A percentile compares a stretch with the other conserved stretches of the same genome.
These are phyloP conservation scores for Cyclophora albipunctata DNA, from an alignment of 2,888 invertebrate species.

Conservation along the genomic window DNA sequence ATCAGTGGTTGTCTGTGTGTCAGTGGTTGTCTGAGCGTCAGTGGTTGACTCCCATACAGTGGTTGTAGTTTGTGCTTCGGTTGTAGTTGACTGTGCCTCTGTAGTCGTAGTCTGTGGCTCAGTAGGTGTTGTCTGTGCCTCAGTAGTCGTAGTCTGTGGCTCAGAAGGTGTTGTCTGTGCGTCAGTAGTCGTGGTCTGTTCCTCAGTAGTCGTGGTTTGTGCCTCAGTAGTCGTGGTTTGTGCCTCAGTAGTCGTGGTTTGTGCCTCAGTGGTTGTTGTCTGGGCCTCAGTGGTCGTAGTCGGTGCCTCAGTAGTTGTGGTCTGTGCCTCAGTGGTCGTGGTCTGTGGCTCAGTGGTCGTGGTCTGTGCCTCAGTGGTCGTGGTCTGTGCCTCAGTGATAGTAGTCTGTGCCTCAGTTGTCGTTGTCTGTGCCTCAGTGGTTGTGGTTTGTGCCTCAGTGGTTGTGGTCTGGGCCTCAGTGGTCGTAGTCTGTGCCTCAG, in stretches of 20 bases:
- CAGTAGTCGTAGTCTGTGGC: not conserved
- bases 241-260: not conserved
- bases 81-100: not conserved
- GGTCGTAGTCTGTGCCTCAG: slow-evolving; percentile 1
- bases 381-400: not conserved
- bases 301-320: not conserved
- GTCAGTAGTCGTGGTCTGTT: slow-evolving; percentile 3
- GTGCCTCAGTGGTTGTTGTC: not conserved
- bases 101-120: slow-evolving; percentile 3
- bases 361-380: not conserved
- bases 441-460: slow-evolving; percentile 2
- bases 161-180: slow-evolving; percentile 1
- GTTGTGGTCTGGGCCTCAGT: slow-evolving; percentile 1
- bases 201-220: not conserved
- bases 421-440: slow-evolving; percentile 2
- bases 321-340: not conserved
- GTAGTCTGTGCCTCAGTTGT: not conserved
- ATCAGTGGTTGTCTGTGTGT: not conserved
- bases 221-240: not conserved
- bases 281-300: not conserved
- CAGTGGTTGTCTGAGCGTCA: not conserved
- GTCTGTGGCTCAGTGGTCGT: not conserved
- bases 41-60: slow-evolving; percentile 2
- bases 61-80: not conserved
- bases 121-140: slow-evolving; percentile 2